A percentile compares a stretch with the other conserved stretches of the same genome.
These are phyloP conservation scores for Zonitis immaculata DNA, from an alignment of 2,888 invertebrate species.

Conservation along the genomic window DNA sequence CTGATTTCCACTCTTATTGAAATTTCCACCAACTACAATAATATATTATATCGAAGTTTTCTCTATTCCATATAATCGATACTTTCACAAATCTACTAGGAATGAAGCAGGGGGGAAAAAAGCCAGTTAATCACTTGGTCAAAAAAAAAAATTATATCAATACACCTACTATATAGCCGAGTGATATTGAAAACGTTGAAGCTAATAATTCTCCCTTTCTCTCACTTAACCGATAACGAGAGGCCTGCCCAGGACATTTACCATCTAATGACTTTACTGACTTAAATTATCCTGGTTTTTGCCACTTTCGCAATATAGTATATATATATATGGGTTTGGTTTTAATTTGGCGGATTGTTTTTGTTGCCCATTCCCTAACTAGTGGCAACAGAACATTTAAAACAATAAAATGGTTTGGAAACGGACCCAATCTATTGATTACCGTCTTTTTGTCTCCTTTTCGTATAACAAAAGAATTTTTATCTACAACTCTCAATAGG, in stretches of 20 bases:
- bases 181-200: not conserved
- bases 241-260: constrained; percentile 34
- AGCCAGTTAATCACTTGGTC: not conserved
- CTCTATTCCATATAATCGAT: not conserved
- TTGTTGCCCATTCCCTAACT: constrained; percentile 10
- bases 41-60: not conserved
- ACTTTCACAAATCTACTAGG: too few relatives aligned
- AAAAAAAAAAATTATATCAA: not conserved
- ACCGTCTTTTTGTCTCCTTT: too few relatives aligned
- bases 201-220: not conserved
- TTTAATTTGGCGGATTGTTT: constrained; percentile 25
- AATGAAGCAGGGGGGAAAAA: not conserved
- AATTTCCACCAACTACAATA: constrained; percentile 28
- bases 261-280: constrained; percentile 38
- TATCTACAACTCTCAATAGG: too few relatives aligned
- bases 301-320: constrained; percentile 18
- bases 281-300: constrained; percentile 34
- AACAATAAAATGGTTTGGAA: not conserved
- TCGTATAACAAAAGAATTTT: too few relatives aligned
- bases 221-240: constrained; percentile 33
- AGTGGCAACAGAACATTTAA: not conserved
- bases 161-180: not conserved
- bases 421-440: not conserved
- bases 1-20: constrained; percentile 45
- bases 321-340: constrained; percentile 5